phyloP scores from a whole-genome alignment of 2,113 vertebrate species.

The Cervus canadensis region DNA sequence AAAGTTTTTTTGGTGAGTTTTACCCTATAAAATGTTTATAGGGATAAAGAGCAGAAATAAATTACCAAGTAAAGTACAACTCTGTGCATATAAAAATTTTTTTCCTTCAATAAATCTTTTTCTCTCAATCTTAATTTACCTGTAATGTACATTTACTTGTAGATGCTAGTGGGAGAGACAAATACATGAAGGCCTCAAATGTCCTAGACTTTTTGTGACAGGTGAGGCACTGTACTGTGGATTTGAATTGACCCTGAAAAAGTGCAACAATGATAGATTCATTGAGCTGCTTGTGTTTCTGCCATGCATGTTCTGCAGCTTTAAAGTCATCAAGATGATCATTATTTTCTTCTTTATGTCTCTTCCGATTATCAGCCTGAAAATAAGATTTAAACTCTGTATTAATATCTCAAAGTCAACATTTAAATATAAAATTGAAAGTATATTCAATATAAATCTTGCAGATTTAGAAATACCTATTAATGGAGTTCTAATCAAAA shows the following conservation, averaged over 20 bases:
- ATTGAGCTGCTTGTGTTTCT: slow-evolving; percentile 95
- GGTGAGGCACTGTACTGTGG: slow-evolving; percentile 96
- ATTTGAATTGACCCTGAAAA: slow-evolving; percentile 99
- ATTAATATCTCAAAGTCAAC: slow-evolving; percentile 1
- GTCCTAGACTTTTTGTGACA: slow-evolving; percentile 95
- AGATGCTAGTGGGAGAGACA: slow-evolving; percentile 92
- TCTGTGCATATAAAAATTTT: background rate
- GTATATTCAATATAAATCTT: background rate
- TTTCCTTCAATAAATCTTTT: background rate
- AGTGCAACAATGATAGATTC: slow-evolving; percentile 96
- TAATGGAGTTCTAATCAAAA: background rate
- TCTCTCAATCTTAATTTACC: slow-evolving; percentile 74
- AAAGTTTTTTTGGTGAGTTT: background rate
- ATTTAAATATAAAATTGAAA: background rate
- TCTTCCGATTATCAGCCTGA: slow-evolving; percentile 95
- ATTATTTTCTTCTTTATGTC: slow-evolving; percentile 94
- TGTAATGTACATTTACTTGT: slow-evolving; percentile 96
- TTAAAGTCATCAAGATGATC: slow-evolving; percentile 91
- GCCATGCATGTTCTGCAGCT: slow-evolving; percentile 94
- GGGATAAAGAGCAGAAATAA: background rate
- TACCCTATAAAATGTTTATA: background rate
- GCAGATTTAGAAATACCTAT: background rate
- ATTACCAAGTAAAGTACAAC: background rate
- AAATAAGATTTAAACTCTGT: slow-evolving; percentile 10
- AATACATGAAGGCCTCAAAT: slow-evolving; percentile 98